Base-by-base conservation (phyloP, 2,113 vertebrate genomes). In the Apus apus region DNA sequence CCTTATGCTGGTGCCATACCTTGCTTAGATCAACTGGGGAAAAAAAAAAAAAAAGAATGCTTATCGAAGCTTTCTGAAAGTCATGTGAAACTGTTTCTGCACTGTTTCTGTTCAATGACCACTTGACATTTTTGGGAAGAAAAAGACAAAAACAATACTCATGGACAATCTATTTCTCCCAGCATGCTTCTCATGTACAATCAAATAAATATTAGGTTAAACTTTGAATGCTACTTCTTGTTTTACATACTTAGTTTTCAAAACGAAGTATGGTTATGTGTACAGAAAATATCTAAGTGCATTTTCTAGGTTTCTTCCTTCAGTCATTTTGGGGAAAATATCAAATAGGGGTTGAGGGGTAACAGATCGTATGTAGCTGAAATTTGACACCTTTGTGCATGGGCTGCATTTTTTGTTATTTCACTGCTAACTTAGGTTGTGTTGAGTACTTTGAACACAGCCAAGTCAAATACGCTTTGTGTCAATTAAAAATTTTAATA, bases 1-100 rank as follows among this genome's bases (percentile, higher is more conserved):
- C 43, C 48, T 81, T 89, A 51, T 88, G 43, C 72, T 74, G 56
- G 29, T 97, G 95, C 86, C 94, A 95, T 90, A 80, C 48, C 86
- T 78, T 75, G 73, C 95, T 96, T 94, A 93, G 68, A 88, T 96
- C 95, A 97, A 90, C 79, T 56, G 30, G 11, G 9, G 38, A 38
- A 38, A 38, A 38, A 38, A n/a, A n/a, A n/a, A n/a, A n/a, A 87
- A 96, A n/a, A 90, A 96, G 93, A 46, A 34, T 73, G 68, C 62
- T 72, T 88, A 67, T 30, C 26, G 93, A 90, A 89, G 60, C 67
- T 77, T 88, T 65, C 86, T 62, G 56, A 92, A 94, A 95, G 79
- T 88, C 60, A 77, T 58, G 51, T 73, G 64, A 86, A 87, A 80
- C 38, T 90, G 34, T 48, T 93, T 81, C 92, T 94, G 60, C 60